Evolutionary conservation across 2,888 invertebrate genomes (phyloP).

Genomic region (Philaethria dido): DNA sequence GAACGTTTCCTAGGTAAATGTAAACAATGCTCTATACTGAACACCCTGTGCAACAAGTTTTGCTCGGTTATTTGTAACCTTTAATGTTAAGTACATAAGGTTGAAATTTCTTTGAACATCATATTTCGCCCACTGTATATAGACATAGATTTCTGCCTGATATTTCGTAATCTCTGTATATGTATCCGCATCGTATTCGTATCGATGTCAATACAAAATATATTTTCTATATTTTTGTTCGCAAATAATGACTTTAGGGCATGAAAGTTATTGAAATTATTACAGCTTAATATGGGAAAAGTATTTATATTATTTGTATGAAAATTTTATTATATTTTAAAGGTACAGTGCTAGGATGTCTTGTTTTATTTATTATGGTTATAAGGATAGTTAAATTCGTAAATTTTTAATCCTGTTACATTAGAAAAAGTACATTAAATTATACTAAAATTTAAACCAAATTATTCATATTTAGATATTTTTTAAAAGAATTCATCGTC

Average conservation of each 20-base stretch:
- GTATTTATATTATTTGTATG: background rate
- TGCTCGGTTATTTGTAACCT: slow-evolving; percentile 21
- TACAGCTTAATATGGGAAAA: background rate
- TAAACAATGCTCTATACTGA: slow-evolving; percentile 56
- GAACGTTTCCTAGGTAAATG: slow-evolving; percentile 62
- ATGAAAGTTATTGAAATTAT: background rate
- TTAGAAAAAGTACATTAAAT: too few relatives aligned
- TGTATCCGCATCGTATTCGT: slow-evolving; percentile 43
- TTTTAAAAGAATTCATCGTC: too few relatives aligned
- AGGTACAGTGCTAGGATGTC: background rate
- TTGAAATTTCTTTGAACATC: slow-evolving; percentile 41
- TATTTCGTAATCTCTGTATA: slow-evolving; percentile 60
- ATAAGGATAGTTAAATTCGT: too few relatives aligned
- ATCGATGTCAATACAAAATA: slow-evolving; percentile 38
- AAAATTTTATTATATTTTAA: background rate
- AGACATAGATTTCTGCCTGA: slow-evolving; percentile 56
- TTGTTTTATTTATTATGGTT: background rate
- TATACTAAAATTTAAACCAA: too few relatives aligned
- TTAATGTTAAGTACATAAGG: slow-evolving; percentile 26
- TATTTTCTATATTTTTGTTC: slow-evolving; percentile 32
- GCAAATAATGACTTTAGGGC: slow-evolving; percentile 32
- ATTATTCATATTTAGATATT: too few relatives aligned
- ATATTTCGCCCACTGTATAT: slow-evolving; percentile 28
- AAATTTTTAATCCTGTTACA: too few relatives aligned
- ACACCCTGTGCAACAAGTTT: slow-evolving; percentile 29